Evolutionary conservation across 1,140 invertebrate genomes (phyloP).

Genomic region (Acromyrmex charruanus): DNA sequence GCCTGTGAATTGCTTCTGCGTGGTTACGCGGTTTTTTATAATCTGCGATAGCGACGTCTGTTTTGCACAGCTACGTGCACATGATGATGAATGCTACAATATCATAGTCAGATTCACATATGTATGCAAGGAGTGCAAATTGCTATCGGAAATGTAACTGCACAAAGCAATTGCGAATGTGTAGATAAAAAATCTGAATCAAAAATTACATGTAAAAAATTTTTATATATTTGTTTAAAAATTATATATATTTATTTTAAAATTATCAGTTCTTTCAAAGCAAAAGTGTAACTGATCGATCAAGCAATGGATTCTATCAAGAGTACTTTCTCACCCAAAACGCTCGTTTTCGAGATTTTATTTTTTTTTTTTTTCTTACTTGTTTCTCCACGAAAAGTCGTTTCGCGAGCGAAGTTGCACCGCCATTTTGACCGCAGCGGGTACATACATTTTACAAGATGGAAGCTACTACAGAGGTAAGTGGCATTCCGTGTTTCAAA

Average conservation of each 20-base stretch:
- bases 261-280: neutral
- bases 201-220: neutral
- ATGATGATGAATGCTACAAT: slow-evolving; percentile 23
- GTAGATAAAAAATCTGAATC: neutral
- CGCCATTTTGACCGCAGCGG: slow-evolving; percentile 45
- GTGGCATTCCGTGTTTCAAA: slow-evolving; percentile 56
- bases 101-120: slow-evolving; percentile 41
- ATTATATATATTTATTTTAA: slow-evolving; percentile 1
- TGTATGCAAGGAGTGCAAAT: neutral
- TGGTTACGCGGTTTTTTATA: slow-evolving; percentile 22
- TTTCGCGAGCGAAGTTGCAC: slow-evolving; percentile 32
- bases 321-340: neutral
- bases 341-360: slow-evolving; percentile 12
- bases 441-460: slow-evolving; percentile 61
- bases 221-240: neutral
- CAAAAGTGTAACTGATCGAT: neutral
- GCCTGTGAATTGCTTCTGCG: slow-evolving; percentile 16
- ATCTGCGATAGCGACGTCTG: slow-evolving; percentile 9
- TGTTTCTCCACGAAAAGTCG: slow-evolving; percentile 43
- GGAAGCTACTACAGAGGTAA: slow-evolving; percentile 45
- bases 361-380: neutral
- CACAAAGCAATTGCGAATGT: neutral
- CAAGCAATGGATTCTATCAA: neutral
- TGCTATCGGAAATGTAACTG: neutral
- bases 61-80: slow-evolving; percentile 3